Evolutionary conservation across 2,797 vertebrate genomes (phyloP).

Genomic region (Danio tinwini): DNA sequence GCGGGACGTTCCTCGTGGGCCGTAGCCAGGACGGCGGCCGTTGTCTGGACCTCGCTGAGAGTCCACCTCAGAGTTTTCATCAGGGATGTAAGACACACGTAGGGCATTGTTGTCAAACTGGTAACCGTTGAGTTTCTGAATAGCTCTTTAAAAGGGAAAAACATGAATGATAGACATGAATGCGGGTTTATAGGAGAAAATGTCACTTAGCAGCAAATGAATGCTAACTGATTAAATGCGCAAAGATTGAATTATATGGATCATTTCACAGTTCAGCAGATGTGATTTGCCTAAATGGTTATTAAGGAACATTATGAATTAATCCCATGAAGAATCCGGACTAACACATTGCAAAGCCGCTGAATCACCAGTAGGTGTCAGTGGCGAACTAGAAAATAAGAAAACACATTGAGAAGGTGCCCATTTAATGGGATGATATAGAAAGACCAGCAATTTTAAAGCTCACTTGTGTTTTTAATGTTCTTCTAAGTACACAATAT

Average conservation of each 20-base stretch:
- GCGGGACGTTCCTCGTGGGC: constrained; percentile 77
- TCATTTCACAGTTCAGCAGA: background rate
- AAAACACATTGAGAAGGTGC: background rate
- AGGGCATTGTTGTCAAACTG: constrained; percentile 91
- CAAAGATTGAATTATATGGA: constrained; percentile 9
- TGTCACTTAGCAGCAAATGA: background rate
- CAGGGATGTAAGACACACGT: constrained; percentile 92
- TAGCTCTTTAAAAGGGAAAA: constrained; percentile 80
- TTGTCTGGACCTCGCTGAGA: constrained; percentile 85
- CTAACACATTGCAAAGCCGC: constrained; percentile 35
- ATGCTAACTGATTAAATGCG: background rate
- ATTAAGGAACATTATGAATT: background rate
- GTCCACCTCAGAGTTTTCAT: constrained; percentile 83
- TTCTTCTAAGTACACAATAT: background rate
- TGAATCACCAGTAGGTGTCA: constrained; percentile 58
- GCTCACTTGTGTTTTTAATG: background rate
- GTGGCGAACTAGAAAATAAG: constrained; percentile 16
- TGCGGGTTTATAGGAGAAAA: background rate
- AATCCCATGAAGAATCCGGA: constrained; percentile 1
- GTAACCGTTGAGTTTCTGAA: constrained; percentile 94
- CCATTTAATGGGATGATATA: background rate
- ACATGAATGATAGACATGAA: background rate
- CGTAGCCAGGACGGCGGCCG: constrained; percentile 83
- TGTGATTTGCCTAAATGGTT: constrained; percentile 1
- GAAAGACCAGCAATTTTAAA: background rate